phyloP scores from a whole-genome alignment of 2,888 invertebrate species.

The Mythimna vitellina region DNA sequence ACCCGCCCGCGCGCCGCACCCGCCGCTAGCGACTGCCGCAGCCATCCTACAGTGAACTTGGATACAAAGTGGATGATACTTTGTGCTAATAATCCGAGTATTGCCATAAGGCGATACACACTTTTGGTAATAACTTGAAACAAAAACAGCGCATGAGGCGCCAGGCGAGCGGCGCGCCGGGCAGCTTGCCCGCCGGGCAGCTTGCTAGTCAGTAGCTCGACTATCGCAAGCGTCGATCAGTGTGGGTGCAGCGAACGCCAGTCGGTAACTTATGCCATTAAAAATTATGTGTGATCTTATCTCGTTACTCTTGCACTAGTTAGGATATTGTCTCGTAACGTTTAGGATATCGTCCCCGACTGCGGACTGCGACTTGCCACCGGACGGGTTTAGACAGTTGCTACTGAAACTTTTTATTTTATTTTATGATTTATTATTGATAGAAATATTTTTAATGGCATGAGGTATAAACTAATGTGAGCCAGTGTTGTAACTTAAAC shows the following conservation, averaged over 20 bases:
- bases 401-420: conserved; percentile 57
- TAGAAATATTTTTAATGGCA: conserved; percentile 70
- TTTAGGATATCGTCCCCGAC: conserved; percentile 50
- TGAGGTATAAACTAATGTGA: conserved; percentile 62
- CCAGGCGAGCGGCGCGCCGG: conserved; percentile 16
- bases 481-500: conserved; percentile 63
- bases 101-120: conserved; percentile 11
- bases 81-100: conserved; percentile 11
- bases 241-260: conserved; percentile 34
- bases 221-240: conserved; percentile 17
- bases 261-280: conserved; percentile 67
- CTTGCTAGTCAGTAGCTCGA: conserved; percentile 2
- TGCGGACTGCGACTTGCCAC: conserved; percentile 62
- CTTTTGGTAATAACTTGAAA: conserved; percentile 2
- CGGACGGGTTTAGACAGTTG: conserved; percentile 57
- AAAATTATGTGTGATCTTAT: conserved; percentile 57
- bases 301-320: conserved; percentile 45
- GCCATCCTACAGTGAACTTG: background rate
- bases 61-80: background rate
- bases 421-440: conserved; percentile 61
- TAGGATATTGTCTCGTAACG: conserved; percentile 52
- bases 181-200: background rate
- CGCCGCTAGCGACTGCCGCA: background rate
- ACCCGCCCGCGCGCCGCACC: conserved; percentile 66
- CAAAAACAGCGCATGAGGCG: background rate